phyloP scores from a whole-genome alignment of 2,113 vertebrate genomes.

The Desmodus rotundus region DNA sequence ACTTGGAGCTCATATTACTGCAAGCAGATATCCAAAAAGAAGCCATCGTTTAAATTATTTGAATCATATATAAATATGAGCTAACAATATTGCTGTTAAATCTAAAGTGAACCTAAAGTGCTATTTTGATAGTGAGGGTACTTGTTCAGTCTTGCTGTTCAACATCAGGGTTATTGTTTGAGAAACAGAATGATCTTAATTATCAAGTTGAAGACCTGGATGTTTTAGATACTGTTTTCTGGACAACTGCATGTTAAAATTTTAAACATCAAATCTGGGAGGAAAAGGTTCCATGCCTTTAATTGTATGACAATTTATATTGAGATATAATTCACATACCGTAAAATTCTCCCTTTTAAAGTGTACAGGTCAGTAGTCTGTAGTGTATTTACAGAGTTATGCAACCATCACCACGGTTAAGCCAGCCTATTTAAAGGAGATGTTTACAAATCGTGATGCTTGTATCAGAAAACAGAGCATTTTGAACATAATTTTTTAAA shows the following conservation, averaged over 20 bases:
- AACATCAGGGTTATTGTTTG: not conserved
- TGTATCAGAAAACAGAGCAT: not conserved
- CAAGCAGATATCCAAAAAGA: not conserved
- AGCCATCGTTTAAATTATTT: not conserved
- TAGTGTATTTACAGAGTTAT: too few species aligned
- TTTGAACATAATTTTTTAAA: slow-evolving; percentile 22
- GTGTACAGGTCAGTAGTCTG: not conserved
- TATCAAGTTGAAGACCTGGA: not conserved
- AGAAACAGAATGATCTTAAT: not conserved
- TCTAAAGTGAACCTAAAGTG: not conserved
- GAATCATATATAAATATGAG: not conserved
- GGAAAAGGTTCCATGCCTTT: not conserved
- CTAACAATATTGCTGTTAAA: not conserved
- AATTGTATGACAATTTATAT: not conserved
- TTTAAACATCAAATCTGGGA: not conserved
- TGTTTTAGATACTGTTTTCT: not conserved
- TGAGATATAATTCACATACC: not conserved
- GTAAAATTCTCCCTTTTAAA: not conserved
- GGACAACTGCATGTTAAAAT: not conserved
- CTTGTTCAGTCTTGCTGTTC: not conserved
- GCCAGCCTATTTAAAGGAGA: not conserved
- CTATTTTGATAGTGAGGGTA: not conserved
- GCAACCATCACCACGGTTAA: not conserved
- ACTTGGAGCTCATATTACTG: not conserved
- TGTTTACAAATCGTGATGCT: not conserved